Evolutionary conservation across 1,140 invertebrate species (phyloP).

Genomic region (Bombus consobrinus): DNA sequence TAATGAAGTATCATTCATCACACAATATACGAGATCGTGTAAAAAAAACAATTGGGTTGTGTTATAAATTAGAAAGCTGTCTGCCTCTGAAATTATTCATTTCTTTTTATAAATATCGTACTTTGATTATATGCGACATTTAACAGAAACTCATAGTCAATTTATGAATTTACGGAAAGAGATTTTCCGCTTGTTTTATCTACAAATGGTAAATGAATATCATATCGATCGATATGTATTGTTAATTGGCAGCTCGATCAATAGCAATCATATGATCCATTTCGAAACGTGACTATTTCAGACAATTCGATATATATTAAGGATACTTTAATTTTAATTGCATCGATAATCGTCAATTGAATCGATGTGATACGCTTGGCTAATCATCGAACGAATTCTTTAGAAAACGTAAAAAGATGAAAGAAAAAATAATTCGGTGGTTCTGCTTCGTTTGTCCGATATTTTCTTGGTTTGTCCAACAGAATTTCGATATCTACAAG

Average conservation of each 20-base stretch:
- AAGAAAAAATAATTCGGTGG: not conserved
- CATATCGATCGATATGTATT: slow-evolving; percentile 2
- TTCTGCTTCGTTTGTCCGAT: too few relatives aligned
- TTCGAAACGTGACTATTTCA: not conserved
- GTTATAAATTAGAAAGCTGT: not conserved
- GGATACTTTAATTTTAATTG: not conserved
- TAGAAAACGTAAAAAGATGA: not conserved
- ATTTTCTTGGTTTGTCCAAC: too few relatives aligned
- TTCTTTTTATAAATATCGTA: not conserved
- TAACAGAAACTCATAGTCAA: not conserved
- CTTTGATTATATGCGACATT: not conserved
- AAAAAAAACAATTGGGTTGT: not conserved
- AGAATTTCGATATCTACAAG: not conserved
- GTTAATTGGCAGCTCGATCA: slow-evolving; percentile 6
- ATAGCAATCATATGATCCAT: not conserved
- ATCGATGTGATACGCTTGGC: not conserved
- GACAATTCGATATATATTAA: not conserved
- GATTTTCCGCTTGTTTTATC: not conserved
- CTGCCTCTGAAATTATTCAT: not conserved
- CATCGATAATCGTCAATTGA: not conserved
- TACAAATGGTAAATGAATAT: not conserved
- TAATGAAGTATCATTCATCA: not conserved
- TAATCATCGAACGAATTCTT: not conserved
- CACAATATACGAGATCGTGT: not conserved
- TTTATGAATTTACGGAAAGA: not conserved